Base-by-base conservation (phyloP, 2,888 invertebrate species). In the Atrina japonica region DNA sequence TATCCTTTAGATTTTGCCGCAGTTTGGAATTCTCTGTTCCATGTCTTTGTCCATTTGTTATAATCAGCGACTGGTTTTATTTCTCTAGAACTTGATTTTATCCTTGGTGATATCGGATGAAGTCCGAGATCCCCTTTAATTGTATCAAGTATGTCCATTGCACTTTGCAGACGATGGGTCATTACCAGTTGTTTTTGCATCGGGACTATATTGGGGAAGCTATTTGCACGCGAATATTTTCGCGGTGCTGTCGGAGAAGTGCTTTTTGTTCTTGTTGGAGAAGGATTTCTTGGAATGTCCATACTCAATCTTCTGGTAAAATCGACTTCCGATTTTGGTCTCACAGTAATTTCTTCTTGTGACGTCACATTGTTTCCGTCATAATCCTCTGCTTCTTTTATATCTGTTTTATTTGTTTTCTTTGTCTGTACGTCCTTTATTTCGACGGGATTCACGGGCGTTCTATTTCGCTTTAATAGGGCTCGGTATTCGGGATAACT, bases 1-100 rank as follows among this genome's bases (percentile, higher is more conserved):
- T n/a, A n/a, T n/a, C n/a, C n/a, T n/a, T n/a, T n/a, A n/a, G 53
- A 29, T 29, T 53, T 53, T 3, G 53, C 35, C 7, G 43, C 16
- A 16, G 66, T 64, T 41, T 75, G 73, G 75, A 89, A 89, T 72
- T 88, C 89, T 66, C 83, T 79, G 80, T 96, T 91, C 96, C 96
- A 92, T 95, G 93, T 95, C 96, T 96, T 92, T 95, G 96, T 90
- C 95, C 96, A 93, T 95, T 96, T 82, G 96, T 97, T 93, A 96
- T 96, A 91, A 94, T 95, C 92, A n/a, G n/a, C n/a, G 94, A 93
- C 86, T 94, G 94, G 86, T 43, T 80, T 77, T 2, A 75, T 75
- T 27, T 61, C 25, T 14, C 72, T 23, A 9, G 52, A 14, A n/a
- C 64, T 70, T 16, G 14, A 43, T 16, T 50, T 64, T 3, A 82